Evolutionary conservation across 2,113 vertebrate species (phyloP), one percentile per base, ranked within the genome.

Genomic region (Otus sunia): DNA sequence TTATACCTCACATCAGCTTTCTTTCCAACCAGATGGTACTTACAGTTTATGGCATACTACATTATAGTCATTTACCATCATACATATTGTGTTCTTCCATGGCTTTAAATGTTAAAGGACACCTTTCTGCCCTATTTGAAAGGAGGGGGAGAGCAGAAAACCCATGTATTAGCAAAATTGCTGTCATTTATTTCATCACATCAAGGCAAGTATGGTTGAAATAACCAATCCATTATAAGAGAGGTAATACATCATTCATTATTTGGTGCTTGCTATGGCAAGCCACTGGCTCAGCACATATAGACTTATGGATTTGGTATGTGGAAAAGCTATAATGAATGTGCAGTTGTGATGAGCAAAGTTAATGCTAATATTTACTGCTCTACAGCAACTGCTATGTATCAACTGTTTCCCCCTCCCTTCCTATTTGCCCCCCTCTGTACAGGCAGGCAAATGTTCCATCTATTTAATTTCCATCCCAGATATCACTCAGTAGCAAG

Each of bases 161-260:
- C 50, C 67, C 78, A 80, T 91, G 93, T 97, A 93, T 97, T 96
- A 96, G 89, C 86, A 86, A 94, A 97, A 96, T 75, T 91, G 90
- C 92, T 94, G 85, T 93, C 79, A 96, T 97, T 96, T 95, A 86
- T 95, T 97, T 92, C 74, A 91, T 88, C 71, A 74, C 89, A 78
- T 94, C 93, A 84, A 92, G 68, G 60, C 81, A 73, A 94, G 72
- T 72, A 37, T 26, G 41, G 90, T n/a, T 85, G 93, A 92, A 90
- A 83, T 88, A 94, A 88, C 78, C 91, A 92, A 88, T 96, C 93
- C 88, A 67, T 87, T 95, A 85, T 16, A 64, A 76, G 74, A 64
- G 64, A n/a, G 60, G 90, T 91, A 79, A 85, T 89, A 30, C 32
- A 89, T 97, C 87, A 88, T 72, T 88, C 69, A 67, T 92, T 90